phyloP scores from a whole-genome alignment of 2,888 invertebrate genomes.

The Saturnia japonica region DNA sequence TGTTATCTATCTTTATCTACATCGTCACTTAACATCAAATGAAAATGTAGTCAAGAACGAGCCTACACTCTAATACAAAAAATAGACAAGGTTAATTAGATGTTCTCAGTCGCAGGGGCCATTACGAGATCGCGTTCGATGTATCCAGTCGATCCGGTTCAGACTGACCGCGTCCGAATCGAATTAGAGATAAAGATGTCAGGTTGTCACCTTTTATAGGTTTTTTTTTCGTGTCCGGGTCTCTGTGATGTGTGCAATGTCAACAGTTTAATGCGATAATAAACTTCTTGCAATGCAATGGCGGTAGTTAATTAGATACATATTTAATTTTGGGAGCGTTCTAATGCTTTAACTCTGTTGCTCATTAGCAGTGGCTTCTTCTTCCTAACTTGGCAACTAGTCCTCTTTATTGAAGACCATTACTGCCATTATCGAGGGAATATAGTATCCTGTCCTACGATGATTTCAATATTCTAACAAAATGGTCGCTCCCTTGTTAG shows the following conservation, averaged over 20 bases:
- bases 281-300: neutral
- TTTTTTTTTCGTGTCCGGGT: conserved; percentile 14
- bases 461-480: too few relatives aligned
- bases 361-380: too few relatives aligned
- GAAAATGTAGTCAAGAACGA: neutral
- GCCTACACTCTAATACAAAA: neutral
- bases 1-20: neutral
- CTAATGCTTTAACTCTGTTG: too few relatives aligned
- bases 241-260: conserved; percentile 1
- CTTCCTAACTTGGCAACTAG: too few relatives aligned
- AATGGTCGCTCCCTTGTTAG: too few relatives aligned
- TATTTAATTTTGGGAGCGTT: too few relatives aligned
- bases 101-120: neutral
- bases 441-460: too few relatives aligned
- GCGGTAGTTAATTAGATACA: neutral
- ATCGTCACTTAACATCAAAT: neutral
- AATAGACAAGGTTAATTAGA: neutral
- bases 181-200: conserved; percentile 2
- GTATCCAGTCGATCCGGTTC: neutral
- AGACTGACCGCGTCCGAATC: conserved; percentile 24
- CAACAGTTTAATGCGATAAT: neutral
- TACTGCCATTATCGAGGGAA: too few relatives aligned
- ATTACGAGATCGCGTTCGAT: neutral
- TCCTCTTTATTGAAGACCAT: too few relatives aligned
- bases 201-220: conserved; percentile 10